These are phyloP conservation scores for Drosophila algonquin DNA, from an alignment of 2,888 invertebrate genomes.

Conservation along the genomic window DNA sequence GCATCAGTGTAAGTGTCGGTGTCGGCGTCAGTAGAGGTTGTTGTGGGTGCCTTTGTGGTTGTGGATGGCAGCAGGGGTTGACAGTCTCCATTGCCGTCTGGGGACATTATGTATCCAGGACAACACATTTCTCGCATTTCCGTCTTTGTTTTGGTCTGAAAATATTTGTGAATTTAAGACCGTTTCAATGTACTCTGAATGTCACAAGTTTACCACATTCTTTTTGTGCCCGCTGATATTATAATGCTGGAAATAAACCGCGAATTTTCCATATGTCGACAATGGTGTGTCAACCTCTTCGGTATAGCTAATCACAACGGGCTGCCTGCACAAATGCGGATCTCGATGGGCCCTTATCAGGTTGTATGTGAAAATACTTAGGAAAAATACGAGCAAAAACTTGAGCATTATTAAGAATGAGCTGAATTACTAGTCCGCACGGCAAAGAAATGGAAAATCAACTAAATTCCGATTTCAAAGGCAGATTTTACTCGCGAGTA, in stretches of 20 bases:
- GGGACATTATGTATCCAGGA: slow-evolving; percentile 34
- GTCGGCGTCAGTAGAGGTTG: neutral
- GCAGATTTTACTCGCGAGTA: neutral
- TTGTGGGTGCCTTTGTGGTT: slow-evolving; percentile 1
- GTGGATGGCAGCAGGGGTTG: slow-evolving; percentile 6
- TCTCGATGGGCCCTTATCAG: slow-evolving; percentile 13
- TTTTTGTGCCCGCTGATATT: too few species aligned
- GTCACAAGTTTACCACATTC: slow-evolving; percentile 23
- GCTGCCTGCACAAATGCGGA: slow-evolving; percentile 18
- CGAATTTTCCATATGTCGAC: slow-evolving; percentile 24
- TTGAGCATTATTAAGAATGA: slow-evolving; percentile 25
- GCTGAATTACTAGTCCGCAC: neutral
- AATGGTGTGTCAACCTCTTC: slow-evolving; percentile 21
- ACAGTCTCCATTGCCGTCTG: slow-evolving; percentile 13
- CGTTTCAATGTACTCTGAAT: neutral
- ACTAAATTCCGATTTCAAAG: slow-evolving; percentile 21
- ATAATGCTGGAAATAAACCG: neutral
- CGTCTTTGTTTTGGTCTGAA: slow-evolving; percentile 38
- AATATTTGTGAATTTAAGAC: neutral
- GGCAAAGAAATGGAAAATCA: neutral
- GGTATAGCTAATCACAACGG: slow-evolving; percentile 12
- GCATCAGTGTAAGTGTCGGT: neutral
- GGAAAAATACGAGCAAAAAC: neutral
- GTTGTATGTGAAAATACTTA: neutral
- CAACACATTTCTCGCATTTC: slow-evolving; percentile 35